Percentiles rank a stretch among this genome's conserved stretches.
Evolutionary conservation across 2,797 vertebrate species (phyloP).

Genomic region (Crypturellus tataupa): DNA sequence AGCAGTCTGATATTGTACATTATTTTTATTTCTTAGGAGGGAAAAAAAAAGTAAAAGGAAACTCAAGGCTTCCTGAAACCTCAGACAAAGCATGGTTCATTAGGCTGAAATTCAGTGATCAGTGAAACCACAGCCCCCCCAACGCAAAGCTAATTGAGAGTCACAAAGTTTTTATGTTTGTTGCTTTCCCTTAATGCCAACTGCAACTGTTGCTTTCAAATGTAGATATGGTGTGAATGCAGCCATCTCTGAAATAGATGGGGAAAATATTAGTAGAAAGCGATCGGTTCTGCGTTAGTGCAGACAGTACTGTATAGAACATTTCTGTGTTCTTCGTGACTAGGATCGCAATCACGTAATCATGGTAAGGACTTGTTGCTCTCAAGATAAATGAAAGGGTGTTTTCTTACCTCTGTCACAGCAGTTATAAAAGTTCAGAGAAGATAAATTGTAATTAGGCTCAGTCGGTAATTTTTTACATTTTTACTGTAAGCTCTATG

Average conservation of each 20-base stretch:
- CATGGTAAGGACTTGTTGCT: constrained; percentile 19
- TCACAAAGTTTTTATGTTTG: background rate
- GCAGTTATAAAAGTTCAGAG: background rate
- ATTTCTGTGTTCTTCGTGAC: background rate
- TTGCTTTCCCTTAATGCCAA: constrained; percentile 34
- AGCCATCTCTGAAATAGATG: constrained; percentile 19
- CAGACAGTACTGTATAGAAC: background rate
- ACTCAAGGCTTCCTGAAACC: background rate
- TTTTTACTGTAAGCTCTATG: background rate
- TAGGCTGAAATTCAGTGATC: background rate
- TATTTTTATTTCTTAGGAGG: background rate
- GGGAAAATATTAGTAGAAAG: constrained; percentile 38
- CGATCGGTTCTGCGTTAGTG: constrained; percentile 30
- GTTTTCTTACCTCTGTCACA: background rate
- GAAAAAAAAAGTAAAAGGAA: constrained; percentile 7
- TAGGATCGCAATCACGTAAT: background rate
- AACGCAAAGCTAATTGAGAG: constrained; percentile 53
- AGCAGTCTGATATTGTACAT: constrained; percentile 23
- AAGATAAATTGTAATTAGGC: background rate
- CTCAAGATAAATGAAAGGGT: background rate
- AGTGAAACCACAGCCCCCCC: constrained; percentile 11
- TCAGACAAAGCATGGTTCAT: background rate
- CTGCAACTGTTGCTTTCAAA: constrained; percentile 41
- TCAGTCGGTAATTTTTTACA: background rate
- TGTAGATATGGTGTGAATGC: constrained; percentile 37